Evolutionary conservation across 2,113 vertebrate species (phyloP).

Genomic region (Oncorhynchus tshawytscha): DNA sequence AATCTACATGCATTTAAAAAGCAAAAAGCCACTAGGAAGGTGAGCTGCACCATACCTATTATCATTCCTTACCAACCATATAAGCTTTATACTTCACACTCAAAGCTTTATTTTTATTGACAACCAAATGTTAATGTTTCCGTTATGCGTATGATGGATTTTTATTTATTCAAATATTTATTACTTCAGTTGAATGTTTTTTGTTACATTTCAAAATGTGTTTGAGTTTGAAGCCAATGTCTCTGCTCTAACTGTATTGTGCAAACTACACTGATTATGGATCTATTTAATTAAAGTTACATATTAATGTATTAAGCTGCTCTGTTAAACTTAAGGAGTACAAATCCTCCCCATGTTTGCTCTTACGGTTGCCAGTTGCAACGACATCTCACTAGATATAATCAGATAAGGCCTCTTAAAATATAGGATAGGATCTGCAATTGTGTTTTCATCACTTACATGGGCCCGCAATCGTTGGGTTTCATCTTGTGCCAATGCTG

Average conservation of each 20-base stretch:
- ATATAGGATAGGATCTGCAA: neutral
- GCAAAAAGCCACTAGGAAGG: slow-evolving; percentile 59
- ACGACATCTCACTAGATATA: neutral
- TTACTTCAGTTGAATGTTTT: slow-evolving; percentile 54
- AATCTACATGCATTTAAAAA: slow-evolving; percentile 32
- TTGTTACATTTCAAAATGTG: slow-evolving; percentile 59
- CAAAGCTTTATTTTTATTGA: slow-evolving; percentile 70
- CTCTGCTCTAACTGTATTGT: slow-evolving; percentile 59
- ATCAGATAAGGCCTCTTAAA: neutral
- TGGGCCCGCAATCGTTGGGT: neutral
- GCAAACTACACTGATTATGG: slow-evolving; percentile 61
- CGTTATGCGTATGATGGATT: slow-evolving; percentile 63
- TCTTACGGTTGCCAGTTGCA: slow-evolving; percentile 63
- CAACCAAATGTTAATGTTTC: slow-evolving; percentile 65
- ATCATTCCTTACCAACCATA: slow-evolving; percentile 43
- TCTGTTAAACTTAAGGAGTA: slow-evolving; percentile 68
- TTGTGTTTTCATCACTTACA: neutral
- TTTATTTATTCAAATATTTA: slow-evolving; percentile 45
- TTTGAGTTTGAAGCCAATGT: slow-evolving; percentile 68
- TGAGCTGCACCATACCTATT: slow-evolving; percentile 35
- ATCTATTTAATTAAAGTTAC: slow-evolving; percentile 71
- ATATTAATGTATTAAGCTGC: slow-evolving; percentile 61
- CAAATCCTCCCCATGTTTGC: slow-evolving; percentile 76
- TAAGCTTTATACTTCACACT: slow-evolving; percentile 54
- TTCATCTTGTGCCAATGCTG: neutral